Base-by-base conservation (phyloP, 2,113 vertebrate species). In the Neolamprologus falcicula region DNA sequence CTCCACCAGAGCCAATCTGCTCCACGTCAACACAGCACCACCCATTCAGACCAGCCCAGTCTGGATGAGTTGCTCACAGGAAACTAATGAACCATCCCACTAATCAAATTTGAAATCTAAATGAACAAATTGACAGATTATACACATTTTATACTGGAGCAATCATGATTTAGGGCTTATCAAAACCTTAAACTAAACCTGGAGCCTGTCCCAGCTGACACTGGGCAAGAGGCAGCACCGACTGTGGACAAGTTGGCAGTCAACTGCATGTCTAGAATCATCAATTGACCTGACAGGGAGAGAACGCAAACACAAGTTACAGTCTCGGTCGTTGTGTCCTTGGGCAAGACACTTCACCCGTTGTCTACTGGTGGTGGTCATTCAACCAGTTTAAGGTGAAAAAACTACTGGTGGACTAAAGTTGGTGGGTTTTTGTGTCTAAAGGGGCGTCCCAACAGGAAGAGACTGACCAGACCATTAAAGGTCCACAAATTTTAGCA, bases 1-100 rank as follows among this genome's bases (percentile, higher is more conserved):
- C 86, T 82, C 31, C 40, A 53, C 57, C 73, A n/a, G 28, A 83
- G 86, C 88, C 92, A 91, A 90, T 54, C 54, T 53, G 17, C 71
- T 83, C 31, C 84, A 84, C 54, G 73, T 86, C 68, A 82, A 37
- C 57, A 80, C 53, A 26, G 61, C 45, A 84, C 55, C 84, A 85
- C 26, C 83, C 53, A 21, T 91, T 84, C 61, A 53, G 4, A 45
- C 55, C 13, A 6, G 19, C 9, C 71, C 16, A 3, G 13, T 61
- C 57, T 73, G 79, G 47, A 71, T 57, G 61, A 83, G 55, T 35
- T 66, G 26, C 28, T 57, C 35, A 26, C 47, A 45, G 17, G 28
- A 80, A 78, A 19, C 63, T 24, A 53, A 55, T 37, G 21, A 24
- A 31, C 26, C 45, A 5, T 11, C 31, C 17, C 2, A 0, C 5